These are phyloP conservation scores for Portunus trituberculatus DNA, from an alignment of 1,140 invertebrate species.

Conservation along the genomic window DNA sequence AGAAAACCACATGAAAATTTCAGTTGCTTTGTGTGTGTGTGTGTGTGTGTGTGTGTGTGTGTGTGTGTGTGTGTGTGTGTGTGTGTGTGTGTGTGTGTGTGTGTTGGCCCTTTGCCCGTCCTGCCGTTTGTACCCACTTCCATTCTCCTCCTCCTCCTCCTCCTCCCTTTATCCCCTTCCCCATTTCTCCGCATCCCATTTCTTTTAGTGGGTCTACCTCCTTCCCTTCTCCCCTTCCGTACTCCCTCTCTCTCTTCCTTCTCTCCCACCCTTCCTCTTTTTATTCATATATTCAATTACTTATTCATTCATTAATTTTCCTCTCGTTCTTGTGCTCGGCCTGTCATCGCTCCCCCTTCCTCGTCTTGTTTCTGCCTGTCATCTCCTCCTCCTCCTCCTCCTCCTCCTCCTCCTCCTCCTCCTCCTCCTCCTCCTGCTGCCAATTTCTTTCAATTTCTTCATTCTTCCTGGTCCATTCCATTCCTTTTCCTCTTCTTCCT, in stretches of 20 bases:
- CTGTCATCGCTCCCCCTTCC: background rate
- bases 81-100: constrained; percentile 20
- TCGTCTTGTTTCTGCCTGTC: background rate
- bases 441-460: background rate
- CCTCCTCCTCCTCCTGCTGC: no score
- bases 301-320: no score
- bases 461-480: background rate
- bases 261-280: background rate
- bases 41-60: background rate
- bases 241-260: background rate
- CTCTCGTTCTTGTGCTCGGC: background rate
- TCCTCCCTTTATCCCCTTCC: background rate
- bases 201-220: no score
- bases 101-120: background rate
- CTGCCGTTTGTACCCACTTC: background rate
- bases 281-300: background rate
- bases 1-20: no score
- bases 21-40: no score
- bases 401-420: background rate
- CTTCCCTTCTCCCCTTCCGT: background rate
- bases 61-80: background rate
- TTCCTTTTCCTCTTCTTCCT: no score
- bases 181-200: background rate
- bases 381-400: background rate
- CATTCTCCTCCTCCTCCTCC: background rate